Percentiles rank a stretch among this genome's conserved stretches.
Conservation (phyloP, 1,140 invertebrate genomes). For the Drosophila arizonae region DNA sequence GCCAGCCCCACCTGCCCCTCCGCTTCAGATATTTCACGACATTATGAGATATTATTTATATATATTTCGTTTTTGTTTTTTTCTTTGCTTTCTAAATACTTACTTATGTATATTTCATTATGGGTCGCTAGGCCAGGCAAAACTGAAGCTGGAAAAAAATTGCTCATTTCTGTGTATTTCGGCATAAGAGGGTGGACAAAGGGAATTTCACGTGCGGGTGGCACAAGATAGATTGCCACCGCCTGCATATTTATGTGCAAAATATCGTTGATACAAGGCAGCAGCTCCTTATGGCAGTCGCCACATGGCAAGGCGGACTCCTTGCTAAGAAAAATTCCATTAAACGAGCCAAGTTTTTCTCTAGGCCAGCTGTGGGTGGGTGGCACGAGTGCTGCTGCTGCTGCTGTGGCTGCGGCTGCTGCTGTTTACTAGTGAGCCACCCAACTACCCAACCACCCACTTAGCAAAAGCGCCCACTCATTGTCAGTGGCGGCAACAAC, state of each 20-base stretch:
- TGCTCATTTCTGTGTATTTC: slow-evolving; percentile 36
- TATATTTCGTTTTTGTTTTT: slow-evolving; percentile 46
- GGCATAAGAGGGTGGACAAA: slow-evolving; percentile 45
- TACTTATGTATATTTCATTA: slow-evolving; percentile 71
- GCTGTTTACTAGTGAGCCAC: slow-evolving; percentile 16
- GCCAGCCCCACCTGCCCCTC: slow-evolving; percentile 16
- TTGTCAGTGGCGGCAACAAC: slow-evolving; percentile 58
- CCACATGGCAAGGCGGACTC: slow-evolving; percentile 41
- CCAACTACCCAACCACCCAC: slow-evolving; percentile 34
- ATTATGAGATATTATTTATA: slow-evolving; percentile 81
- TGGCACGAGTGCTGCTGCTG: slow-evolving; percentile 28
- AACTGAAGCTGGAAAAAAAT: slow-evolving; percentile 39
- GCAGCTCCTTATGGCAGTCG: slow-evolving; percentile 36
- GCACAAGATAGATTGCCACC: slow-evolving; percentile 75
- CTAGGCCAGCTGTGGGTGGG: slow-evolving; percentile 8
- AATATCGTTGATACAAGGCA: slow-evolving; percentile 63
- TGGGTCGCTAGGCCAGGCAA: slow-evolving; percentile 25
- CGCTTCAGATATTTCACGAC: slow-evolving; percentile 67
- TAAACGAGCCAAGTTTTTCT: slow-evolving; percentile 38
- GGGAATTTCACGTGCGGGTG: slow-evolving; percentile 74
- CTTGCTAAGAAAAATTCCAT: slow-evolving; percentile 54
- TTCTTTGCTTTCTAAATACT: slow-evolving; percentile 39
- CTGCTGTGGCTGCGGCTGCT: slow-evolving; percentile 32
- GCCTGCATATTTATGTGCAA: slow-evolving; percentile 77
- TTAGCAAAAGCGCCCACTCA: slow-evolving; percentile 51